phyloP scores from a whole-genome alignment of 2,113 vertebrate genomes.

The Globicephala melas region DNA sequence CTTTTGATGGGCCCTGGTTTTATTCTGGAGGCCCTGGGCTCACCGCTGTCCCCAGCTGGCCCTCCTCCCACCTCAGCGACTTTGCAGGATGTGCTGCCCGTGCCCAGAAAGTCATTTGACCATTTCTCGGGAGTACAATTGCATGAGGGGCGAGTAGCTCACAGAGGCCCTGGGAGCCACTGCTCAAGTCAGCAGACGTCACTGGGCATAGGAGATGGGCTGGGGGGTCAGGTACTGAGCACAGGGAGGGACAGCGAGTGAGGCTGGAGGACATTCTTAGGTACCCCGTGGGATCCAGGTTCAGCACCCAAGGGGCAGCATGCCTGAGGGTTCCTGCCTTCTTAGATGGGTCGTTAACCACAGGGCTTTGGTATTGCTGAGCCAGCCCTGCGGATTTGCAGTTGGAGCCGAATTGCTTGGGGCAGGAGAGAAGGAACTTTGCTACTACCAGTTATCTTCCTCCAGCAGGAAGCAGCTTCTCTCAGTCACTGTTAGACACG shows the following conservation, averaged over 20 bases:
- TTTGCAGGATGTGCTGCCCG: neutral
- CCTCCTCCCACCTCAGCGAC: neutral
- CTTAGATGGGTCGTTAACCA: rapidly evolving
- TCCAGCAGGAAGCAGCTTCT: neutral
- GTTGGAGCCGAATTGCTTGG: neutral
- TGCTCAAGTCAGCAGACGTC: neutral
- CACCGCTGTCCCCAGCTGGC: neutral
- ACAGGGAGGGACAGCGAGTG: neutral
- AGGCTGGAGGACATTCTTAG: neutral
- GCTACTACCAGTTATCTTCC: neutral
- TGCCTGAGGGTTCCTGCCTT: neutral
- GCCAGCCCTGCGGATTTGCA: neutral
- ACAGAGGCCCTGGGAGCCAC: neutral
- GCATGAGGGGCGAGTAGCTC: neutral
- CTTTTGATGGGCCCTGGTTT: neutral
- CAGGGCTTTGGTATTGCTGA: neutral
- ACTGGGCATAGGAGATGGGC: neutral
- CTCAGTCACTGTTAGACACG: neutral
- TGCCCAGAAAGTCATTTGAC: neutral
- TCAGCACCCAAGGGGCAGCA: neutral
- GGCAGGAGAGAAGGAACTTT: neutral
- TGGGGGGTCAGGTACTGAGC: too few relatives aligned
- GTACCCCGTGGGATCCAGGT: too few relatives aligned
- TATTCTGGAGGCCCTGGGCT: neutral
- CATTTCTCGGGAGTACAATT: neutral